Evolutionary conservation across 2,797 vertebrate species (phyloP).

Genomic region (Poeciliopsis infans): DNA sequence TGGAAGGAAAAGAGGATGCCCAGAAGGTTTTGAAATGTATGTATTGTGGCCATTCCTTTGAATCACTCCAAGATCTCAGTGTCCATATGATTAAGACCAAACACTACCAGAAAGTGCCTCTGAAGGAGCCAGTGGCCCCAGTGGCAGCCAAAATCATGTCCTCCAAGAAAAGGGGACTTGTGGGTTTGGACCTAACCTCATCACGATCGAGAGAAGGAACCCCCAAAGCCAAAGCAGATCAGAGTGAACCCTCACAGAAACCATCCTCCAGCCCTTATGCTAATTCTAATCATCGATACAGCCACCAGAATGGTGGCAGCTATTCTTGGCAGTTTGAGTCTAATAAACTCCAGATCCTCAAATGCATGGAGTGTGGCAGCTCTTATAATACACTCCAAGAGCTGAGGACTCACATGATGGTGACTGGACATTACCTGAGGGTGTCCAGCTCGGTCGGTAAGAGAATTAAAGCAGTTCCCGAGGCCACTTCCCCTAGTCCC

Average conservation of each 20-base stretch:
- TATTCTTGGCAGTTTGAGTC: slow-evolving; percentile 96
- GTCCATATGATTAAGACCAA: slow-evolving; percentile 99
- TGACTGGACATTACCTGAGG: slow-evolving; percentile 96
- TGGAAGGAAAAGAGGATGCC: slow-evolving; percentile 98
- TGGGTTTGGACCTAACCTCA: slow-evolving; percentile 89
- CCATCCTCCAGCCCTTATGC: slow-evolving; percentile 86
- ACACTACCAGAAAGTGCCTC: slow-evolving; percentile 99
- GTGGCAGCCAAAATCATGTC: slow-evolving; percentile 92
- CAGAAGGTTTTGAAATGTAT: slow-evolving; percentile 99
- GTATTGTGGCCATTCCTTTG: slow-evolving; percentile 99
- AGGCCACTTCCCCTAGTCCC: slow-evolving; percentile 80
- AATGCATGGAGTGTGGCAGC: slow-evolving; percentile 97
- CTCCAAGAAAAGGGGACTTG: slow-evolving; percentile 87
- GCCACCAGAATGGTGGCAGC: slow-evolving; percentile 91
- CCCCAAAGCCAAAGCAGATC: slow-evolving; percentile 77
- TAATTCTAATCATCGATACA: slow-evolving; percentile 86
- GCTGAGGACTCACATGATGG: slow-evolving; percentile 97
- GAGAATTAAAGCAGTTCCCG: slow-evolving; percentile 89
- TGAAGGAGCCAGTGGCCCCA: slow-evolving; percentile 96
- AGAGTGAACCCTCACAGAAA: slow-evolving; percentile 84
- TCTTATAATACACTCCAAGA: slow-evolving; percentile 95
- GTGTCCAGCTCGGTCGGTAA: slow-evolving; percentile 91
- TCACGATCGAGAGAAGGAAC: slow-evolving; percentile 89
- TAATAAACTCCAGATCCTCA: slow-evolving; percentile 94
- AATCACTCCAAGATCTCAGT: slow-evolving; percentile 97